phyloP scores from a whole-genome alignment of 2,888 invertebrate genomes.

The Bellardia pandia region DNA sequence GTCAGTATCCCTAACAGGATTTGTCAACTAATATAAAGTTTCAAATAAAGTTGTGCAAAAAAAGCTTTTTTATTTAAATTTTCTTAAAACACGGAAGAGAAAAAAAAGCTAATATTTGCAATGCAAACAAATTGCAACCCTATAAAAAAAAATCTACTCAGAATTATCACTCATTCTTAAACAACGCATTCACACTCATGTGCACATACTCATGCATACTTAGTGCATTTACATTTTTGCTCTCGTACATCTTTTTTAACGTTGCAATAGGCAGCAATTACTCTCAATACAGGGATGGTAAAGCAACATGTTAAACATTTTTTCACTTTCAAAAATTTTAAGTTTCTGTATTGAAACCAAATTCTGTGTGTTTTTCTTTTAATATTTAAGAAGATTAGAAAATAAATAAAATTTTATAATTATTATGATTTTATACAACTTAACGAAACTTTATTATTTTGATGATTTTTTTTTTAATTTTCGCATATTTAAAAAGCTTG shows the following conservation, averaged over 20 bases:
- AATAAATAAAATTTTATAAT: too few species aligned
- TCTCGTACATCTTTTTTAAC: slow-evolving; percentile 49
- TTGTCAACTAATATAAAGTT: slow-evolving; percentile 24
- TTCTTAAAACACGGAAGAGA: slow-evolving; percentile 62
- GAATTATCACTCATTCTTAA: slow-evolving; percentile 37
- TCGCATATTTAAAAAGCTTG: too few species aligned
- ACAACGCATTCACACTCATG: slow-evolving; percentile 37
- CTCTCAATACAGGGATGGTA: slow-evolving; percentile 76
- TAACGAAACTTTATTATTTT: too few species aligned
- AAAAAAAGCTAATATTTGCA: slow-evolving; percentile 56
- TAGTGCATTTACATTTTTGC: slow-evolving; percentile 70
- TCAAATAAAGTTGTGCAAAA: background rate
- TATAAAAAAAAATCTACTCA: slow-evolving; percentile 60
- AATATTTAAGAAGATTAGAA: too few species aligned
- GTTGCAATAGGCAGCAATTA: background rate
- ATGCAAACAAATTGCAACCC: slow-evolving; percentile 67
- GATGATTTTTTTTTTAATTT: too few species aligned
- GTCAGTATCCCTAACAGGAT: background rate
- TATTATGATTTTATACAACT: too few species aligned
- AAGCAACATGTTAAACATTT: background rate
- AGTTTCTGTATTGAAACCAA: too few species aligned
- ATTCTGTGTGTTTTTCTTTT: background rate
- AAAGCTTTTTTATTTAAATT: slow-evolving; percentile 46
- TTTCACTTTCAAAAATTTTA: too few species aligned
- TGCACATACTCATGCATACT: slow-evolving; percentile 47